Evolutionary conservation across 2,888 invertebrate genomes (phyloP), one percentile per base, ranked within the genome.

Genomic region (Oscheius onirici): DNA sequence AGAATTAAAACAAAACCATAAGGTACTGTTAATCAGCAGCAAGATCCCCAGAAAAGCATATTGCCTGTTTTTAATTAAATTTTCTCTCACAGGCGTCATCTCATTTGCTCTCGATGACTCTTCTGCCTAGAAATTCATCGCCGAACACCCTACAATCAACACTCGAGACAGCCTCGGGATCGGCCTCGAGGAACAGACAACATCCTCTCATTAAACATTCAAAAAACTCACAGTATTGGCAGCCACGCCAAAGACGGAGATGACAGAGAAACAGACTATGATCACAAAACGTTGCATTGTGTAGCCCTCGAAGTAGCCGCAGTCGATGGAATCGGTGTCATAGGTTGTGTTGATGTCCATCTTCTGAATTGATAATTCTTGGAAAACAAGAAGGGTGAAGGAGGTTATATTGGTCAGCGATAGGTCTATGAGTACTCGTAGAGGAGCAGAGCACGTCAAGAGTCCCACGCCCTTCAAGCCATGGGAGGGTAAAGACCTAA

Each of bases 231-330:
- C 82, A 44, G 73, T 34, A 67, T 82, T 82, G 17, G 76, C 77
- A 13, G 80, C 34, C 24, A 77, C 72, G 24, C 82, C 82, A 34
- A 79, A 80, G 6, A 73, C 17, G 5, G 79, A 74, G 3, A 82
- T 63, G 6, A 70, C 55, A 0, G 82, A 77, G 49, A 75, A 76
- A 60, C 49, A 55, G 49, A 69, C 66, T 41, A 80, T 79, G 24
- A 82, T 79, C 52, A 82, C 67, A 71, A 82, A 82, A n/a, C 79
- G 46, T 17, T 74, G 72, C 22, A 70, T 71, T 44, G 77, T 71
- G 52, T 80, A 78, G 20, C 81, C 81, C 55, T 81, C 81, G 61
- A 73, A 81, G 55, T 71, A 75, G 57, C 81, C 81, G 52, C 81
- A 81, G 11, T 69, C 63, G 52, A 34, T 8, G 34, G 34, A 34